These are phyloP conservation scores for Melierax canorus DNA, from an alignment of 2,113 vertebrate species.

Conservation along the genomic window DNA sequence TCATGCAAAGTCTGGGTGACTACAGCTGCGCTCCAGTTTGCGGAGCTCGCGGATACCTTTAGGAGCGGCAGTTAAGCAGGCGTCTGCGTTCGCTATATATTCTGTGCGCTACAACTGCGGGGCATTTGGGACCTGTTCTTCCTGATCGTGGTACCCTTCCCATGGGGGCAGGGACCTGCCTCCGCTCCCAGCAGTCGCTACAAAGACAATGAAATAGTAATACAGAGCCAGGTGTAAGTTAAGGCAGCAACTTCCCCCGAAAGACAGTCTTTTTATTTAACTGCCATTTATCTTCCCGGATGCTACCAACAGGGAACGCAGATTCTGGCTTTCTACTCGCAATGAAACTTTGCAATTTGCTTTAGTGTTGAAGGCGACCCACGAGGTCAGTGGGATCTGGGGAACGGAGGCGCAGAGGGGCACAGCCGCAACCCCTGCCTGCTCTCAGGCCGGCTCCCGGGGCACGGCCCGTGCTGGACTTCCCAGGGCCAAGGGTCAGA, in stretches of 20 bases:
- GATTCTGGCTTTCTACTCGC: neutral
- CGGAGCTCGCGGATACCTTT: neutral
- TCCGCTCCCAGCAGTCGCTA: neutral
- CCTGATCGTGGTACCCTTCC: neutral
- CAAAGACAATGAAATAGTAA: neutral
- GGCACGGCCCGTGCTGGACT: too few relatives aligned
- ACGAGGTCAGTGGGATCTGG: too few relatives aligned
- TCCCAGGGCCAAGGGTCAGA: neutral
- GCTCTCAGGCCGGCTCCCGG: neutral
- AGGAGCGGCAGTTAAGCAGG: neutral
- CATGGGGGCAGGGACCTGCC: neutral
- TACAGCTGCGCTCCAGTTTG: fast-evolving
- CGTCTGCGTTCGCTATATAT: fast-evolving
- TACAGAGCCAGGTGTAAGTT: neutral
- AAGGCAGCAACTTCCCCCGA: neutral
- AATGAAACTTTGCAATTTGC: neutral
- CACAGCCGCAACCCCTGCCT: fast-evolving
- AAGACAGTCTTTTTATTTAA: neutral
- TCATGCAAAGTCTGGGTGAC: neutral
- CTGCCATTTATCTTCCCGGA: neutral
- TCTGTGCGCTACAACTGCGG: fast-evolving
- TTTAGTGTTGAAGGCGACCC: neutral
- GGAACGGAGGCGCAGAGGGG: fast-evolving
- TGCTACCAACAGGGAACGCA: neutral
- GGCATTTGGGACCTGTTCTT: neutral